Percentiles rank a stretch among this genome's conserved stretches.
Evolutionary conservation across 2,888 invertebrate species (phyloP).

Genomic region (Morpho achilles): DNA sequence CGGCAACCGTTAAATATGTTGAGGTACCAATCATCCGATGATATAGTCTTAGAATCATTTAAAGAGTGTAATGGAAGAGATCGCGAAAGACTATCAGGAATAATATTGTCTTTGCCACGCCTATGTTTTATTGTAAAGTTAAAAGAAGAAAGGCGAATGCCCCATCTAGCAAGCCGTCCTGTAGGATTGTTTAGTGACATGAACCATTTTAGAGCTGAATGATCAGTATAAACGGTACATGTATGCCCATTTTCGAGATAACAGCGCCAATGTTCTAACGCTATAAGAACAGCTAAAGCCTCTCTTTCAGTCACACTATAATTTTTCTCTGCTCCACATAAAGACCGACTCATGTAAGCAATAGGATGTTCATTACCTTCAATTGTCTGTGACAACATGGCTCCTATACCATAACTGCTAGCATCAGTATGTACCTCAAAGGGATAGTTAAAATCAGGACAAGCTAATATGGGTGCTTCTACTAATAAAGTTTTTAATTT

Average conservation of each 20-base stretch:
- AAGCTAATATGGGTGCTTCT: conserved; percentile 20
- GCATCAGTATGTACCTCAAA: conserved; percentile 16
- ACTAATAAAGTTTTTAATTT: conserved; percentile 18
- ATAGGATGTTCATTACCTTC: conserved; percentile 17
- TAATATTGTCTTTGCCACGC: conserved; percentile 28
- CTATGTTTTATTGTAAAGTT: conserved; percentile 31
- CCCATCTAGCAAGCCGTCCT: conserved; percentile 32
- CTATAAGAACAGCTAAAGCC: conserved; percentile 31
- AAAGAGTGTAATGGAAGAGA: background rate
- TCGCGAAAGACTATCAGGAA: conserved; percentile 25
- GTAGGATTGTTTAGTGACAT: conserved; percentile 28
- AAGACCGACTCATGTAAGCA: conserved; percentile 22
- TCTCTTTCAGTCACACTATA: conserved; percentile 33
- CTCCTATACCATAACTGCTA: conserved; percentile 13
- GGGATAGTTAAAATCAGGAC: conserved; percentile 21
- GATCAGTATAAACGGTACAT: conserved; percentile 32
- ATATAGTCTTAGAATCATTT: background rate
- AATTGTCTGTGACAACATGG: conserved; percentile 19
- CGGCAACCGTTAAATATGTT: conserved; percentile 24
- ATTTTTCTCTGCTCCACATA: conserved; percentile 29
- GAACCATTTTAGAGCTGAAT: conserved; percentile 32
- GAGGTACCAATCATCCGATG: conserved; percentile 26
- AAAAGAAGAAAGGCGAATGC: conserved; percentile 27
- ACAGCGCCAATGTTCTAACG: conserved; percentile 35
- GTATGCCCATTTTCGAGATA: conserved; percentile 30